Base-by-base conservation (phyloP, 2,113 vertebrate genomes). In the Rhinolophus sinicus region DNA sequence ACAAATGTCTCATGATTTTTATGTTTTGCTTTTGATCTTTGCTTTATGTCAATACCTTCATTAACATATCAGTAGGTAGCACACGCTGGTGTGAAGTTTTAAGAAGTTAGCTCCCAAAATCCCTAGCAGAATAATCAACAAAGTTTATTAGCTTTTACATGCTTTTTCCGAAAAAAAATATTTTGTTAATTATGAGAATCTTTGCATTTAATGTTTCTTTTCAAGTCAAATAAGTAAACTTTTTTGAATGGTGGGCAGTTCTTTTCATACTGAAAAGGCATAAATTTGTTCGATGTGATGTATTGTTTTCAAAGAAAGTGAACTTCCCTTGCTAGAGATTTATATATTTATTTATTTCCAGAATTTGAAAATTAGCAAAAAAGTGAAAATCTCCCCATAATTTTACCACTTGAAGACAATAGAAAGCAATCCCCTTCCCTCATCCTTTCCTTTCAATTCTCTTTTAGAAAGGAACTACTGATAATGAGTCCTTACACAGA, bases 151-250 rank as follows among this genome's bases (percentile, higher is more conserved):
- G 44, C 8, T 95, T 69, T 83, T 67, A 67, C 5, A 30, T 78
- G 8, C 6, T 28, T 92, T 85, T 81, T 56, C 10, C 67, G 22
- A 65, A 47, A 91, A 91, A 91, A 10, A 18, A 40, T 28, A 2
- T 14, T 35, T 16, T 65, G 72, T 62, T 16, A 44, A 14, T 33
- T 60, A 50, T 38, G 72, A 21, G 8, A 73, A 58, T 52, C 24
- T 70, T 95, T 95, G 8, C 22, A 77, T 60, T 76, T 72, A 88
- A 16, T 76, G 1, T 54, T 95, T 88, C 30, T 83, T 85, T 76
- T 35, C 40, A 73, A 65, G 13, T 21, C 44, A 92, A 95, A n/a
- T 83, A 8, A 88, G 13, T 52, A 44, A 58, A 35, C 65, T 80
- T 65, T 72, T 75, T 85, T 83, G 10, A 40, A 84, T 64, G 50